phyloP scores from a whole-genome alignment of 1,140 invertebrate genomes.

The Camponotus vicinus region DNA sequence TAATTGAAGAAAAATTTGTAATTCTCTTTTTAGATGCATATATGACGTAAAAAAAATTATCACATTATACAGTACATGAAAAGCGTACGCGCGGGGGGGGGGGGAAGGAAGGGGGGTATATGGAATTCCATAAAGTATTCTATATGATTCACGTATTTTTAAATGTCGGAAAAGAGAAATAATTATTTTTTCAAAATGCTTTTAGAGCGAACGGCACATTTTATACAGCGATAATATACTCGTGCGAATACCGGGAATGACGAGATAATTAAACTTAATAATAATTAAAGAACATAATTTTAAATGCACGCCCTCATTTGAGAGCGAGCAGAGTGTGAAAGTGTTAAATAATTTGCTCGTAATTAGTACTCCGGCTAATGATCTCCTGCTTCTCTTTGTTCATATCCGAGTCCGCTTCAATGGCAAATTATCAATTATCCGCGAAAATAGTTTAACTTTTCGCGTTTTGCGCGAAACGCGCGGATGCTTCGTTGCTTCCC shows the following conservation, averaged over 20 bases:
- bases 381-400: constrained; percentile 36
- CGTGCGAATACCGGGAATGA: constrained; percentile 21
- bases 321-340: constrained; percentile 25
- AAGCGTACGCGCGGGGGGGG: not conserved
- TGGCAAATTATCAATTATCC: constrained; percentile 51
- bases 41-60: not conserved
- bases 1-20: not conserved
- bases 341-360: constrained; percentile 48
- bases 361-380: constrained; percentile 37
- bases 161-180: not conserved
- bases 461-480: not conserved
- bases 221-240: constrained; percentile 8
- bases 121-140: not conserved
- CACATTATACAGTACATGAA: not conserved
- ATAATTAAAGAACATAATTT: constrained; percentile 59
- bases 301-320: constrained; percentile 41
- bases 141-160: not conserved
- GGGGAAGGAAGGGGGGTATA: no score
- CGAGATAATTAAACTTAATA: constrained; percentile 58
- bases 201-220: constrained; percentile 30
- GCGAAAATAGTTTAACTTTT: constrained; percentile 54
- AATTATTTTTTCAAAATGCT: constrained; percentile 59
- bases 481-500: constrained; percentile 12
- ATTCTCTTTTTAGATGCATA: not conserved
- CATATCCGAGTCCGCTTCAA: constrained; percentile 15